phyloP scores from a whole-genome alignment of 2,797 vertebrate genomes.

The Tenualosa thibaudeaui region DNA sequence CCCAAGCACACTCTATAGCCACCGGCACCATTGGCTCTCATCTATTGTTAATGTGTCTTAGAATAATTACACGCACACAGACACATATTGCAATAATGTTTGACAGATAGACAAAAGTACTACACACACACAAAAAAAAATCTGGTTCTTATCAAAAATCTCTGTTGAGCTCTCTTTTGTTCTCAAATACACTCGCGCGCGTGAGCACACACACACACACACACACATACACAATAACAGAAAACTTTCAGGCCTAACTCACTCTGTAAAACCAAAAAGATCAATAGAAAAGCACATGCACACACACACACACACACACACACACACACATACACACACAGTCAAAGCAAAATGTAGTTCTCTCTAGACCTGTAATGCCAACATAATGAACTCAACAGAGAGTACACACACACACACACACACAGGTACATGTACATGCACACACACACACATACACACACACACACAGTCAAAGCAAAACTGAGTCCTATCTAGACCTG shows the following conservation, averaged over 20 bases:
- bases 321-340: neutral
- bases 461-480: neutral
- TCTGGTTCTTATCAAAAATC: too few species aligned
- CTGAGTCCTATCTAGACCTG: neutral
- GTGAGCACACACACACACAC: neutral
- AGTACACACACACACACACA: neutral
- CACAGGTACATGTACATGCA: neutral
- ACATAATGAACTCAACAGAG: neutral
- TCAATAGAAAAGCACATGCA: neutral
- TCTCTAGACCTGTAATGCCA: neutral
- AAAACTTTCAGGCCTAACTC: neutral
- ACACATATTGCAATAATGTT: neutral
- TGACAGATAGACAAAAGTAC: neutral
- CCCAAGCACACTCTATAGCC: neutral
- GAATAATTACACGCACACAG: neutral
- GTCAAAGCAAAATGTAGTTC: too few species aligned
- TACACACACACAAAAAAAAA: neutral
- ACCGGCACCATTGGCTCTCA: neutral
- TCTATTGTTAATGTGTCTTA: neutral
- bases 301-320: neutral
- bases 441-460: neutral
- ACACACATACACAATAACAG: neutral
- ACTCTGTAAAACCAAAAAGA: neutral
- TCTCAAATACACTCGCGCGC: too few species aligned
- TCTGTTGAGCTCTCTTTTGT: too few species aligned